phyloP scores from a whole-genome alignment of 2,888 invertebrate species.

The Volucella zonaria region DNA sequence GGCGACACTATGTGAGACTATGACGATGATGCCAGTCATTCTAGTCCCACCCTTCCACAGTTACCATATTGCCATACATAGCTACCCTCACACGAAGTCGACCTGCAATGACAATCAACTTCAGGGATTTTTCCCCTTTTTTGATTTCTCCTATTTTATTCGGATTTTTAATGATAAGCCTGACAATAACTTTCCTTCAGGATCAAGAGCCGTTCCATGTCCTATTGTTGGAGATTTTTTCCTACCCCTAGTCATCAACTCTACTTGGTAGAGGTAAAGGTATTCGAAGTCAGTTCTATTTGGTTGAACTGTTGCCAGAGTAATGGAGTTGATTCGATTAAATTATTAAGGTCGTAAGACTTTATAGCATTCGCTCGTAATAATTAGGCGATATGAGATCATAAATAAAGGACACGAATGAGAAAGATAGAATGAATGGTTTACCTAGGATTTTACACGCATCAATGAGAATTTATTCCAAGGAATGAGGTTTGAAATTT shows the following conservation, averaged over 20 bases:
- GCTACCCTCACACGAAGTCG: background rate
- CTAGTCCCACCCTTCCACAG: too few relatives aligned
- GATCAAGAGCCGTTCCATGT: constrained; percentile 23
- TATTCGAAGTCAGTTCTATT: constrained; percentile 3
- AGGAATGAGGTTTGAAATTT: constrained; percentile 32
- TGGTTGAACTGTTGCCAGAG: constrained; percentile 67
- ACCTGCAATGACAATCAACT: constrained; percentile 66
- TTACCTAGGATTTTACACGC: constrained; percentile 61
- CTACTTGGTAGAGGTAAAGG: background rate
- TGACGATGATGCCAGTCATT: background rate
- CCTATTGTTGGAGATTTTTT: constrained; percentile 19
- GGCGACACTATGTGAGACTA: background rate
- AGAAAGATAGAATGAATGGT: constrained; percentile 38
- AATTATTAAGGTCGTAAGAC: constrained; percentile 71
- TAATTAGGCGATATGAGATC: constrained; percentile 57
- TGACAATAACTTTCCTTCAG: constrained; percentile 64
- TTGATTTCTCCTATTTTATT: constrained; percentile 65
- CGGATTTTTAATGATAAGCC: constrained; percentile 73
- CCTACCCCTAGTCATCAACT: background rate
- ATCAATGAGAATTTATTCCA: constrained; percentile 46
- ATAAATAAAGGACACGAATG: constrained; percentile 50
- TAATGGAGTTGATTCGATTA: constrained; percentile 67
- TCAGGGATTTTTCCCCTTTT: constrained; percentile 64
- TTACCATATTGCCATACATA: too few relatives aligned
- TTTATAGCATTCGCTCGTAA: constrained; percentile 66